phyloP scores from a whole-genome alignment of 2,113 vertebrate species.

The Lagenorhynchus albirostris region DNA sequence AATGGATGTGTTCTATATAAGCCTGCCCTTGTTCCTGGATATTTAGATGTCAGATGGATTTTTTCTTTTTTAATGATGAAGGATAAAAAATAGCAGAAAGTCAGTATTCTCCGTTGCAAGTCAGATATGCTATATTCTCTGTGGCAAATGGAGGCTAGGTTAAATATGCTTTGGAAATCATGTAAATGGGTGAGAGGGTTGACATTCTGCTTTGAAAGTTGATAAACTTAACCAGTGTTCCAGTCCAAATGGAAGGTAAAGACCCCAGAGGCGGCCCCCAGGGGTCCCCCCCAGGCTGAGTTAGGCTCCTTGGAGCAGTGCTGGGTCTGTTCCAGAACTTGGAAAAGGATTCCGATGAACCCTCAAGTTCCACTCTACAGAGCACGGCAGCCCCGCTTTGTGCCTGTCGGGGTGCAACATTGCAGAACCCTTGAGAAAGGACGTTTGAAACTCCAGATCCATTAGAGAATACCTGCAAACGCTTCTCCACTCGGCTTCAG shows the following conservation, averaged over 20 bases:
- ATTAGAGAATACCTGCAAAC: conserved; percentile 60
- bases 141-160: background rate
- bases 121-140: background rate
- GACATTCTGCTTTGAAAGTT: background rate
- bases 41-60: background rate
- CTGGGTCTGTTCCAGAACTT: background rate
- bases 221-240: background rate
- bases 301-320: background rate
- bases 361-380: background rate
- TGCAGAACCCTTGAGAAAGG: conserved; percentile 49
- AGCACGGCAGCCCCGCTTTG: background rate
- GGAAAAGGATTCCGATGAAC: background rate
- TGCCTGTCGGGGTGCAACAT: background rate
- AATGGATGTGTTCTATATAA: background rate
- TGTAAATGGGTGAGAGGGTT: background rate
- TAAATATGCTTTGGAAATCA: background rate
- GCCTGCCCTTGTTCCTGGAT: background rate
- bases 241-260: background rate
- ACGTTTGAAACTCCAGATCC: conserved; percentile 30
- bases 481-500: background rate
- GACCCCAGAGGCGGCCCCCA: background rate
- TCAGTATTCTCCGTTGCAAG: background rate
- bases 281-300: background rate
- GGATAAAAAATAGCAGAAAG: background rate
- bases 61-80: background rate